A percentile compares a stretch with the other conserved stretches of the same genome.
phyloP scores from a whole-genome alignment of 1,140 invertebrate genomes.

The Orchesella cincta region DNA sequence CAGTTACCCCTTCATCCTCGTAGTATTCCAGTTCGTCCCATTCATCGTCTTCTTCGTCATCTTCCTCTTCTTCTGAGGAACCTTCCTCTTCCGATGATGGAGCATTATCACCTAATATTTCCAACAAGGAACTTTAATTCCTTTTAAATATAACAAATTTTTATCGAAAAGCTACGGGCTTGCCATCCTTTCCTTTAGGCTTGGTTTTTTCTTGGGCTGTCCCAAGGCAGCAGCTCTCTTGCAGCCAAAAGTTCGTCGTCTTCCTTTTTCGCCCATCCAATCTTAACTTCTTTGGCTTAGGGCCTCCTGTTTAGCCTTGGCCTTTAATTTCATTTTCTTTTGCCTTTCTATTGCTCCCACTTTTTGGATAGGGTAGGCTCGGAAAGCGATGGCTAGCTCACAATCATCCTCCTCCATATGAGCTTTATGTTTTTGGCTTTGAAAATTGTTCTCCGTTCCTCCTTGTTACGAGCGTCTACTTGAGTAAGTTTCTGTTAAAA shows the following conservation, averaged over 20 bases:
- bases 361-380: slow-evolving; percentile 18
- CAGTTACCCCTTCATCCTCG: neutral
- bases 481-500: slow-evolving; percentile 7
- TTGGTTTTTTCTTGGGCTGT: neutral
- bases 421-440: neutral
- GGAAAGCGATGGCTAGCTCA: slow-evolving; percentile 30
- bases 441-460: neutral
- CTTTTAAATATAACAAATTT: neutral
- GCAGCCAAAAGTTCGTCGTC: no score
- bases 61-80: no score
- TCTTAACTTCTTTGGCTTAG: slow-evolving; percentile 1
- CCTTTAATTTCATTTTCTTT: neutral
- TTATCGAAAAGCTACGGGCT: neutral
- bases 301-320: slow-evolving; percentile 6
- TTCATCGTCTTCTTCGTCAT: neutral
- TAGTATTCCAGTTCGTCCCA: slow-evolving; percentile 12
- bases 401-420: neutral
- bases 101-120: neutral
- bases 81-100: neutral
- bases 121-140: neutral
- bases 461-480: slow-evolving; percentile 11
- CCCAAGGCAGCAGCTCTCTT: neutral
- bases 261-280: neutral
- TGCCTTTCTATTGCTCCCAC: neutral
- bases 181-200: neutral